These are phyloP conservation scores for Drymodes brunneopygia DNA, from an alignment of 2,113 vertebrate genomes.

Conservation along the genomic window DNA sequence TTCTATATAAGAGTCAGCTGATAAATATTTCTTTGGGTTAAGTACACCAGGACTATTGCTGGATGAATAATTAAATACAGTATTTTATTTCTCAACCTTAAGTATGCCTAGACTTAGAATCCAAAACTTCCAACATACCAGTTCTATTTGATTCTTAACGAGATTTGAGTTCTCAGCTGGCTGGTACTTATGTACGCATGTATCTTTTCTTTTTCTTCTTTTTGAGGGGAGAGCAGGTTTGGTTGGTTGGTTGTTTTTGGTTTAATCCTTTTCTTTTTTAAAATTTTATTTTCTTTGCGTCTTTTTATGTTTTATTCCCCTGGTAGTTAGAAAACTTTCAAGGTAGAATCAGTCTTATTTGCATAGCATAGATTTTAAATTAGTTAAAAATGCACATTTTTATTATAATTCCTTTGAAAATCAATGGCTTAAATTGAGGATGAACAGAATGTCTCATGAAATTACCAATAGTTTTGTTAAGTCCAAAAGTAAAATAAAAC, in stretches of 20 bases:
- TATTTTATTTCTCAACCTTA: neutral
- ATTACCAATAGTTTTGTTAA: neutral
- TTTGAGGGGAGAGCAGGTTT: accelerated
- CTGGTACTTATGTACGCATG: neutral
- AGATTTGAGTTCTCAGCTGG: neutral
- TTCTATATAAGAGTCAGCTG: neutral
- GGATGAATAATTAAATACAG: neutral
- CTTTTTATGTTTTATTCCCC: neutral
- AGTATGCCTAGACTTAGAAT: neutral
- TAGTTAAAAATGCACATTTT: conserved; percentile 33
- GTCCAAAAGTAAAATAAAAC: neutral
- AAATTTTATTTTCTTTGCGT: neutral
- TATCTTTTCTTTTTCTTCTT: neutral
- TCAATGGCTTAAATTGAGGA: neutral
- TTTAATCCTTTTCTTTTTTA: neutral
- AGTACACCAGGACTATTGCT: neutral
- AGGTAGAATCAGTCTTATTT: conserved; percentile 16
- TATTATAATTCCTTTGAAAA: conserved; percentile 27
- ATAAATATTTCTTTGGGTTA: neutral
- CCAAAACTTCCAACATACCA: neutral
- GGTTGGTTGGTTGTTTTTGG: accelerated
- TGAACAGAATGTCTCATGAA: neutral
- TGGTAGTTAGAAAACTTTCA: neutral
- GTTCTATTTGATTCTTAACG: neutral
- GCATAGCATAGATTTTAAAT: neutral